Evolutionary conservation across 2,113 vertebrate genomes (phyloP).

Genomic region (Larimichthys crocea): DNA sequence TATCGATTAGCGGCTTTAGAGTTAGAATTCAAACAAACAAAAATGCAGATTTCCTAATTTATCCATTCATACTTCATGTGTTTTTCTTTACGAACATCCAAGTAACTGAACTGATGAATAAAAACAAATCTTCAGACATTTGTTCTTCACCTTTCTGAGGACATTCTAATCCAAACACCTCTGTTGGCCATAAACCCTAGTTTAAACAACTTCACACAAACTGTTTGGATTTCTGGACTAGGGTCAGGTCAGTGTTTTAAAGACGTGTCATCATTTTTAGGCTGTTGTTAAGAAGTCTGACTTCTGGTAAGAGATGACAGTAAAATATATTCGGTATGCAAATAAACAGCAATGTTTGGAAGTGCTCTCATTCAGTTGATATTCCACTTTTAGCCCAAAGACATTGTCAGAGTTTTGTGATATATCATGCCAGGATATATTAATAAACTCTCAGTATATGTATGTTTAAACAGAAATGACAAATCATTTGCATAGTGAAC

Average conservation of each 20-base stretch:
- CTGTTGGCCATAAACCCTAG: background rate
- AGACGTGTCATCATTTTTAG: background rate
- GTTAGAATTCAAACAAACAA: no score
- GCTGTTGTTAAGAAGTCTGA: background rate
- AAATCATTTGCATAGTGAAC: background rate
- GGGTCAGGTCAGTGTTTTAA: background rate
- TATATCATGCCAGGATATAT: background rate
- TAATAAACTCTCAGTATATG: background rate
- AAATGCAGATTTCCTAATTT: no score
- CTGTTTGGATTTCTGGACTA: slow-evolving; percentile 9
- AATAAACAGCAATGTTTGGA: background rate
- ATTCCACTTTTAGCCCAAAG: background rate
- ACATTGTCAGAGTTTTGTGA: background rate
- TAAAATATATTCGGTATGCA: background rate
- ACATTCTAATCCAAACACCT: background rate
- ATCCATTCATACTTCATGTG: no score
- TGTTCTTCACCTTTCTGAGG: background rate
- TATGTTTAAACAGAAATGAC: background rate
- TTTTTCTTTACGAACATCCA: no score
- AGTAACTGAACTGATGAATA: no score
- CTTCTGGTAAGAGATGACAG: background rate
- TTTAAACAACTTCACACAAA: slow-evolving; percentile 14
- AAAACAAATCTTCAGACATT: background rate
- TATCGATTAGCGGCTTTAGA: no score
- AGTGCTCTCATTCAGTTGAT: background rate